Evolutionary conservation across 1,140 invertebrate genomes (phyloP), one percentile per base, ranked within the genome.

Genomic region (Parasteatoda tepidariorum): DNA sequence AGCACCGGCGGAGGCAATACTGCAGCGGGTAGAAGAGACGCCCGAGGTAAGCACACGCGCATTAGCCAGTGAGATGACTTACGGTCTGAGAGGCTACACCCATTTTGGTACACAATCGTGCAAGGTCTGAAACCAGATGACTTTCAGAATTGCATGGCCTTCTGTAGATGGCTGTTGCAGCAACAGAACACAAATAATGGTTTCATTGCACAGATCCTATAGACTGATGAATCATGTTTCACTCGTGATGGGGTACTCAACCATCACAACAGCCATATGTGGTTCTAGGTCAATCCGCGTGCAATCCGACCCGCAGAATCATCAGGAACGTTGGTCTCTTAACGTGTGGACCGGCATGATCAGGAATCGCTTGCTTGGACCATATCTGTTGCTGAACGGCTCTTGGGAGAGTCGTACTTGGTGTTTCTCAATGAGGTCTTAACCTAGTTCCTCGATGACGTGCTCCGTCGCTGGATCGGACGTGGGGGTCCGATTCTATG

Each of bases 171-270:
- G 26, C 13, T 71, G 41, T 71, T 71, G 48, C 34, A 71, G 41
- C 68, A 71, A 15, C 41, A 71, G 34, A 24, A 48, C 38, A 4
- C 26, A 18, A 26, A 54, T 71, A 71, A 55, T 28, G 24, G n/a
- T 68, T 68, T 68, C 34, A 68, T 68, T 48, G n/a, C n/a, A 38
- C 9, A 48, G 13, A 68, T 48, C 22, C 15, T 68, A 38, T 7
- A 24, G 33, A 68, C 7, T 5, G 38, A 54, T 67, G 66, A 68
- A 68, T 0, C 38, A 48, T 11, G 2, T 3, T 68, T 68, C 38
- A 38, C 13, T 24, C 11, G 33, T 68, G 41, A 30, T 15, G 15
- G 24, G 26, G 38, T 30, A n/a, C 30, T 57, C 26, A 55, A 31
- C 41, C 34, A 9, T 31, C 68, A 31, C 28, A 71, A 33, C 0